Evolutionary conservation across 53 echinoderm and acorn worm genomes (phyloP), one percentile per base, ranked within the genome.

Genomic region (Echinarachnius parma): DNA sequence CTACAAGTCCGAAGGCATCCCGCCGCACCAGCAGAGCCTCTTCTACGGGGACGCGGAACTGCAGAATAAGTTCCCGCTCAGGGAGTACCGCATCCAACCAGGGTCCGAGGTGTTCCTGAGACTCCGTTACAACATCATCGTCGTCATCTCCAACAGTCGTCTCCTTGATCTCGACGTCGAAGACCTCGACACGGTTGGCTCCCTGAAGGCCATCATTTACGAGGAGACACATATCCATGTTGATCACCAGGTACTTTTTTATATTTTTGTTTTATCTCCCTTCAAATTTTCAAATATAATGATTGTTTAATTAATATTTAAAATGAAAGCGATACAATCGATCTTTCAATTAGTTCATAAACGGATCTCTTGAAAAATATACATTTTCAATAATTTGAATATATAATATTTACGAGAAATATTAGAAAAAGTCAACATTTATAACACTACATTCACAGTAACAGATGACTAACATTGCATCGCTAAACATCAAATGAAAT

Each of bases 1-100:
- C 34, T 69, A 69, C 35, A 69, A 69, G 37, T 69, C 70, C 3
- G 70, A 69, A 34, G 70, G 70, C 11, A 69, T 69, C 9, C 70
- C 70, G 21, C 70, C 70, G 19, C 70, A 69, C 27, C 70, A 69
- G 24, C 70, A 69, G 70, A 69, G 23, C 23, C 70, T 69, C 53
- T 69, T 53, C 25, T 69, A 69, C 35, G 70, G 70, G 5, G 70
- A 69, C 21, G 34, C 23, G 35, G 70, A 69, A 36, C 47, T 69
- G 54, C 34, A 53, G 70, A 34, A 69, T 25, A 69, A 69, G 34
- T 53, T 21, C 29, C 70, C 11, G 5, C 70, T 69, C 34, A 34
- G 53, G 4, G 70, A 69, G 4, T 69, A 69, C 35, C 21, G 23
- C 36, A 53, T 69, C 19, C 35, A 34, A 15, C 21, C 53, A 15